Percentiles rank a stretch among this genome's conserved stretches.
Conservation (phyloP, 2,797 vertebrate species). For the Sphaeramia orbicularis region DNA sequence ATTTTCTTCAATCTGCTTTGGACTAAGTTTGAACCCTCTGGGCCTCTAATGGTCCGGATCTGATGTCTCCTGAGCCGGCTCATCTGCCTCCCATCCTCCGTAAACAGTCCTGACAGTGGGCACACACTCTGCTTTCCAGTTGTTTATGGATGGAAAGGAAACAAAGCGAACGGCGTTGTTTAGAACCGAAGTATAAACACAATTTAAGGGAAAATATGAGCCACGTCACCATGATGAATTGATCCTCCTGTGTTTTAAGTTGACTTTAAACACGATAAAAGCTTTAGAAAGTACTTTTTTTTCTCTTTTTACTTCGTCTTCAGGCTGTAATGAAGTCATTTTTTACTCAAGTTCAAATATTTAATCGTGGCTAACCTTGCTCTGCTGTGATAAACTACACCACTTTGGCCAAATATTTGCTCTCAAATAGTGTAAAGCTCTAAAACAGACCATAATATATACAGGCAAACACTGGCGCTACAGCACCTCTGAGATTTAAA, state of each 20-base stretch:
- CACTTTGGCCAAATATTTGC: conserved; percentile 42
- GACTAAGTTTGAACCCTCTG: neutral
- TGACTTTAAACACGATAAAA: conserved; percentile 26
- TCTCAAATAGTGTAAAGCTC: conserved; percentile 13
- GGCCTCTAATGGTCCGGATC: neutral
- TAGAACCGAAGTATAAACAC: conserved; percentile 23
- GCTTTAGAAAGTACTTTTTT: neutral
- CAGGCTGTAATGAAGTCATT: neutral
- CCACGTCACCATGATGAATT: neutral
- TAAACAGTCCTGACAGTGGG: conserved; percentile 28
- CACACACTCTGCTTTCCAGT: conserved; percentile 23
- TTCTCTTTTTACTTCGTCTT: neutral
- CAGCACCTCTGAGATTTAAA: neutral
- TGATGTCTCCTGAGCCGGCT: neutral
- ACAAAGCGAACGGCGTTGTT: conserved; percentile 38
- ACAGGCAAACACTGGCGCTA: neutral
- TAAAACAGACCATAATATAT: neutral
- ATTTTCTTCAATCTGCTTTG: neutral
- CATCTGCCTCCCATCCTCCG: conserved; percentile 33
- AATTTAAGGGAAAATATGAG: neutral
- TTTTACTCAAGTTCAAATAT: conserved; percentile 38
- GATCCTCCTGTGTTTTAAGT: neutral
- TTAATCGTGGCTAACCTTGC: conserved; percentile 19
- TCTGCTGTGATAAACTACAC: conserved; percentile 14
- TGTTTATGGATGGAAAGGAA: conserved; percentile 25